These are phyloP conservation scores for Dendrophyllia cribrosa DNA, from an alignment of 64 coral and sea anemone genomes.

Conservation along the genomic window DNA sequence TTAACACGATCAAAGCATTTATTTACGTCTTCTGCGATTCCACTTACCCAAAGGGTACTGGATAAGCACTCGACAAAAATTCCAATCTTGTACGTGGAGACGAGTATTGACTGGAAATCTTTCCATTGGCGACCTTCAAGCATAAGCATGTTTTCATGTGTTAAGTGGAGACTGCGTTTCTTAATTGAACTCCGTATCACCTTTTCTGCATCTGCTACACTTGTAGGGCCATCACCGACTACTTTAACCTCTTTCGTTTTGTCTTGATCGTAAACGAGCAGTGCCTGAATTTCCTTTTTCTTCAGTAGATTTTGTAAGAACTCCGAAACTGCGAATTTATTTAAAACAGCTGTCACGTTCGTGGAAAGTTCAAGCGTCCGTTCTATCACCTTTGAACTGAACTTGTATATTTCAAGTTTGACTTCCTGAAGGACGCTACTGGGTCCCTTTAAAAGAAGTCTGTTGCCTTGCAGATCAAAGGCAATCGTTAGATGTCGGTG, in stretches of 20 bases:
- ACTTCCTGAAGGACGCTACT: background rate
- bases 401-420: background rate
- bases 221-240: slow-evolving; percentile 23
- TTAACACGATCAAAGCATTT: background rate
- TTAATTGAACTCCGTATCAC: slow-evolving; percentile 26
- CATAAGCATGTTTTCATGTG: slow-evolving; percentile 37
- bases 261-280: slow-evolving; percentile 27
- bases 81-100: background rate
- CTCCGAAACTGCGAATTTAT: no score
- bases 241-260: slow-evolving; percentile 47
- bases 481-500: background rate
- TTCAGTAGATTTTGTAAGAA: background rate
- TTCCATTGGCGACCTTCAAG: slow-evolving; percentile 44
- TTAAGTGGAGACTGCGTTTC: slow-evolving; percentile 45
- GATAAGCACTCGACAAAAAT: slow-evolving; percentile 4
- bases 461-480: background rate
- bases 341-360: background rate
- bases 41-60: slow-evolving; percentile 45
- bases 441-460: background rate
- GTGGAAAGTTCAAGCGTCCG: no score
- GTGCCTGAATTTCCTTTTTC: background rate
- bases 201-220: slow-evolving; percentile 7
- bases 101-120: background rate
- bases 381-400: slow-evolving; percentile 4
- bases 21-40: slow-evolving; percentile 13